phyloP scores from a whole-genome alignment of 2,113 vertebrate genomes.

The Irena cyanogastra region DNA sequence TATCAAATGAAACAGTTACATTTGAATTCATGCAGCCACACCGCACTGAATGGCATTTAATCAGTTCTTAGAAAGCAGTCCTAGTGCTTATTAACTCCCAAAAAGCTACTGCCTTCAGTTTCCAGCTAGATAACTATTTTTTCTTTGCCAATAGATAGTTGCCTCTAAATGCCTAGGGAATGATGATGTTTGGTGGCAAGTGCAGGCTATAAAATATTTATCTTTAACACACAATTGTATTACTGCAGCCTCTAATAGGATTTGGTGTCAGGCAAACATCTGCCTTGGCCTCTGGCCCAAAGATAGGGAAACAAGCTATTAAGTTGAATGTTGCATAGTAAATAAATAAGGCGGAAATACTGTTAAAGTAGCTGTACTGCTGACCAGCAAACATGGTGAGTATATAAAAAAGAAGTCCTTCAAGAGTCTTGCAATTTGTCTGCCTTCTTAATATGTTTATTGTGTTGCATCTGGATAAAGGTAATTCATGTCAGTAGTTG shows the following conservation, averaged over 20 bases:
- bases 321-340: slow-evolving; percentile 50
- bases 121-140: slow-evolving; percentile 19
- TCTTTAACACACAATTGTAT: slow-evolving; percentile 68
- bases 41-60: neutral
- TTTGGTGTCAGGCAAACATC: slow-evolving; percentile 64
- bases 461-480: slow-evolving; percentile 42
- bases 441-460: slow-evolving; percentile 54
- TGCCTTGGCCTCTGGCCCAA: slow-evolving; percentile 69
- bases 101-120: neutral
- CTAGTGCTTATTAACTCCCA: slow-evolving; percentile 28
- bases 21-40: neutral
- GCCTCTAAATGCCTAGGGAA: slow-evolving; percentile 27
- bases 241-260: slow-evolving; percentile 66
- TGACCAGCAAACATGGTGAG: slow-evolving; percentile 25
- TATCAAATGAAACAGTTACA: neutral
- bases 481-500: slow-evolving; percentile 46
- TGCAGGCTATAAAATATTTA: slow-evolving; percentile 72
- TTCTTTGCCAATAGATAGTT: slow-evolving; percentile 27
- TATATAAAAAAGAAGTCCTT: slow-evolving; percentile 48
- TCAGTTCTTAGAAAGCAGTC: slow-evolving; percentile 11
- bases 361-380: slow-evolving; percentile 1
- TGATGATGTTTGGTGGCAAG: slow-evolving; percentile 48
- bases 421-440: slow-evolving; percentile 5
- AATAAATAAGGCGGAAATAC: slow-evolving; percentile 61
- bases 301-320: slow-evolving; percentile 64